Evolutionary conservation across 2,888 invertebrate species (phyloP).

Genomic region (Trisateles emortualis): DNA sequence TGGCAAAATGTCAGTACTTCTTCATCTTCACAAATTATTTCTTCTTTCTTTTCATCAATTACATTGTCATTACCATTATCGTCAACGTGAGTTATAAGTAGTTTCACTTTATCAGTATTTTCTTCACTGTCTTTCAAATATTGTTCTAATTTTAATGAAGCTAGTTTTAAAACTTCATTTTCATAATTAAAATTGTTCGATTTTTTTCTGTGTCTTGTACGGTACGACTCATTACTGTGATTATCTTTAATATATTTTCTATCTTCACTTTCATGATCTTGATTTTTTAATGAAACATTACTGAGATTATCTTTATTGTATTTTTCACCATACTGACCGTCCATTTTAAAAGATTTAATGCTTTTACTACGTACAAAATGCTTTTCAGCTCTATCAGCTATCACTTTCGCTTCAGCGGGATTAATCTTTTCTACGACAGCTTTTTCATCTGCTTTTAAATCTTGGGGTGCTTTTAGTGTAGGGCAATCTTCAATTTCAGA

Average conservation of each 20-base stretch:
- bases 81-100: conserved; percentile 61
- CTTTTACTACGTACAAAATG: conserved; percentile 73
- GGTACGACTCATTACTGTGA: conserved; percentile 77
- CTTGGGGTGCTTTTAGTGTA: conserved; percentile 82
- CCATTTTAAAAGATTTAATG: conserved; percentile 77
- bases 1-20: conserved; percentile 78
- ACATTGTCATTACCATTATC: conserved; percentile 68
- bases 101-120: conserved; percentile 64
- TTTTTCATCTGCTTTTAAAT: conserved; percentile 84
- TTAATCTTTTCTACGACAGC: conserved; percentile 75
- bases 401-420: conserved; percentile 72
- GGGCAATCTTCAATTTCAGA: conserved; percentile 84
- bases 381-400: conserved; percentile 74
- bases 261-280: conserved; percentile 73
- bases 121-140: conserved; percentile 78
- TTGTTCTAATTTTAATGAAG: conserved; percentile 83
- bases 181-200: conserved; percentile 88
- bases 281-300: conserved; percentile 71
- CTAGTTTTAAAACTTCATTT: conserved; percentile 86
- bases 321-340: conserved; percentile 74
- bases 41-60: conserved; percentile 55
- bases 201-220: conserved; percentile 70
- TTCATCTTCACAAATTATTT: conserved; percentile 49
- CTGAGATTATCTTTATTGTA: conserved; percentile 78
- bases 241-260: conserved; percentile 79